These are phyloP conservation scores for Paraescarpia echinospica DNA, from an alignment of 1,140 invertebrate genomes.

Conservation along the genomic window DNA sequence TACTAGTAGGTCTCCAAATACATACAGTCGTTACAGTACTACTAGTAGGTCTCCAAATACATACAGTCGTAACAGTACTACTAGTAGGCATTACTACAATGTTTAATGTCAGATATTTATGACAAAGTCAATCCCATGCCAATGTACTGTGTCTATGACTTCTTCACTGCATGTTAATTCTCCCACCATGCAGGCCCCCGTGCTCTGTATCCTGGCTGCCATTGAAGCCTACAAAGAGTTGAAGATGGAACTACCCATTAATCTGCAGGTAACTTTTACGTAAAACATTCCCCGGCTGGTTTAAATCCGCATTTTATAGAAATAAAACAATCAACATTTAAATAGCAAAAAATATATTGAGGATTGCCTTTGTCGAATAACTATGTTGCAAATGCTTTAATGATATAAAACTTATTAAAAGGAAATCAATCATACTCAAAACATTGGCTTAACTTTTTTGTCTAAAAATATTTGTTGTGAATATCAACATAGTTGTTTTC, in stretches of 20 bases:
- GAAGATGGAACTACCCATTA: constrained; percentile 75
- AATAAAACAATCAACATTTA: background rate
- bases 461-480: no score
- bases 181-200: constrained; percentile 55
- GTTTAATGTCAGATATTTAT: background rate
- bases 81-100: background rate
- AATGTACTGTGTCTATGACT: background rate
- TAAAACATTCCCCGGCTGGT: background rate
- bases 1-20: no score
- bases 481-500: no score
- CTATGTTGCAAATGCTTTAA: background rate
- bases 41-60: no score
- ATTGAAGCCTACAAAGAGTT: constrained; percentile 81
- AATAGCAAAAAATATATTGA: background rate
- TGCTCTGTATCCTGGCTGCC: constrained; percentile 90
- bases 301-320: background rate
- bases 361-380: background rate
- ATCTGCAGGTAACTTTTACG: constrained; percentile 73
- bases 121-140: background rate
- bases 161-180: background rate
- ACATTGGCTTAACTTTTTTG: background rate
- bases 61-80: no score
- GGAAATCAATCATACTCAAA: background rate
- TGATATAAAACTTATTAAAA: background rate
- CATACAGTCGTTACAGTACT: no score